Conservation (phyloP, 2,888 invertebrate genomes). For the Torymus tubicola region DNA sequence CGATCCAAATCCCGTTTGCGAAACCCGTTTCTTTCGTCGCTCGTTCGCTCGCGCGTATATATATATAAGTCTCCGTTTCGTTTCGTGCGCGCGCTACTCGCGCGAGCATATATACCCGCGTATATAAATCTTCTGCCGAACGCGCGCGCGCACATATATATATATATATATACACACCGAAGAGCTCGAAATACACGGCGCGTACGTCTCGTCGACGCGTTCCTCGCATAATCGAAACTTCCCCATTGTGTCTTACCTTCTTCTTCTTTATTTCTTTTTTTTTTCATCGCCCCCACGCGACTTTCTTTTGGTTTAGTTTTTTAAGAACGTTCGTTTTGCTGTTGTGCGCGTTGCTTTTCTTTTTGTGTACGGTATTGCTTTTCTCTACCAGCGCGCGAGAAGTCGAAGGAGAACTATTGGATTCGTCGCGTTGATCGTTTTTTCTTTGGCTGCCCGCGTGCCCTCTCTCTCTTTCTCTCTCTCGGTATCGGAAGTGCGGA, state of each 20-base stretch:
- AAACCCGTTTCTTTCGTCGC: conserved; percentile 67
- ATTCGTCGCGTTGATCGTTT: conserved; percentile 2
- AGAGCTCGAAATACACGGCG: conserved; percentile 56
- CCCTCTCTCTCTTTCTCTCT: background rate
- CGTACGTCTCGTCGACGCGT: conserved; percentile 58
- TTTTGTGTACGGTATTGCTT: background rate
- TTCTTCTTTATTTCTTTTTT: background rate
- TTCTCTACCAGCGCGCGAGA: conserved; percentile 20
- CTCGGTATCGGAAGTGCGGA: conserved; percentile 52
- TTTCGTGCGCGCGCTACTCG: conserved; percentile 53
- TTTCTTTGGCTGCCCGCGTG: background rate
- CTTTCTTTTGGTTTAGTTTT: conserved; percentile 1
- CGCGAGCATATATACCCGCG: background rate
- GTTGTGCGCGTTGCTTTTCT: background rate
- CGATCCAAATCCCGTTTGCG: conserved; percentile 69
- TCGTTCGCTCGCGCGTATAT: no score
- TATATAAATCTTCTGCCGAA: conserved; percentile 51
- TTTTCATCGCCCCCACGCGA: conserved; percentile 2
- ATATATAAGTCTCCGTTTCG: conserved; percentile 30
- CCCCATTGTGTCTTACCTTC: conserved; percentile 57
- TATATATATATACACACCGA: conserved; percentile 57
- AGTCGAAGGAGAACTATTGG: conserved; percentile 50
- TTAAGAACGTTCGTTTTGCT: background rate
- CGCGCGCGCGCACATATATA: conserved; percentile 56
- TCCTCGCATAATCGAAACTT: conserved; percentile 60